A percentile compares a stretch with the other conserved stretches of the same genome.
Evolutionary conservation across 1,140 invertebrate species (phyloP).

Genomic region (Arctopsyche grandis): DNA sequence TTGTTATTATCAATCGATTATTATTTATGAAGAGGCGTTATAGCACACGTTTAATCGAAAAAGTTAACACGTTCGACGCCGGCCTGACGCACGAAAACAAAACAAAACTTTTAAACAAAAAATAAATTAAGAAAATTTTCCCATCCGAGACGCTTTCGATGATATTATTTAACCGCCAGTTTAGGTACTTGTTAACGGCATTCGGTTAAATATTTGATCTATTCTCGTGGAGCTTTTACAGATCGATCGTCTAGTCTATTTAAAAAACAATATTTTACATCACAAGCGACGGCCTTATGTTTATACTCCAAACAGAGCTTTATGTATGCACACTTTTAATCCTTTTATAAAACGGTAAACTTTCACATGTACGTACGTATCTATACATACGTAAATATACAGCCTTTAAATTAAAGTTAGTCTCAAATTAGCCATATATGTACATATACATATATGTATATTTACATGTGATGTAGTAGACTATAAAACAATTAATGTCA

Average conservation of each 20-base stretch:
- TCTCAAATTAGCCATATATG: not conserved
- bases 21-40: too few relatives aligned
- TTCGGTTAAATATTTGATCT: slow-evolving; percentile 24
- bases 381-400: not conserved
- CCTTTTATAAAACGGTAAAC: not conserved
- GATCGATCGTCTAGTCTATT: slow-evolving; percentile 7
- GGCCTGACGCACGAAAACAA: too few relatives aligned
- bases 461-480: not conserved
- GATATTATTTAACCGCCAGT: too few relatives aligned
- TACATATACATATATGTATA: not conserved
- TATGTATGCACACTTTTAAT: not conserved
- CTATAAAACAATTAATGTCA: too few relatives aligned
- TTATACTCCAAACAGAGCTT: not conserved
- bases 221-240: slow-evolving; percentile 11
- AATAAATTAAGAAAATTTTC: too few relatives aligned
- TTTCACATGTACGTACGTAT: not conserved
- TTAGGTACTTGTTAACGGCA: not conserved
- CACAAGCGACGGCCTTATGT: not conserved
- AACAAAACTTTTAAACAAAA: too few relatives aligned
- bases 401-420: not conserved
- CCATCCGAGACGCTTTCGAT: too few relatives aligned
- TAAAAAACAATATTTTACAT: slow-evolving; percentile 16
- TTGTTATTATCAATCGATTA: too few relatives aligned
- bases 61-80: too few relatives aligned
- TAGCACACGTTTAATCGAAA: too few relatives aligned